Percentiles rank a stretch among this genome's conserved stretches.
Conservation (phyloP, 2,797 vertebrate genomes). For the Artibeus lituratus region DNA sequence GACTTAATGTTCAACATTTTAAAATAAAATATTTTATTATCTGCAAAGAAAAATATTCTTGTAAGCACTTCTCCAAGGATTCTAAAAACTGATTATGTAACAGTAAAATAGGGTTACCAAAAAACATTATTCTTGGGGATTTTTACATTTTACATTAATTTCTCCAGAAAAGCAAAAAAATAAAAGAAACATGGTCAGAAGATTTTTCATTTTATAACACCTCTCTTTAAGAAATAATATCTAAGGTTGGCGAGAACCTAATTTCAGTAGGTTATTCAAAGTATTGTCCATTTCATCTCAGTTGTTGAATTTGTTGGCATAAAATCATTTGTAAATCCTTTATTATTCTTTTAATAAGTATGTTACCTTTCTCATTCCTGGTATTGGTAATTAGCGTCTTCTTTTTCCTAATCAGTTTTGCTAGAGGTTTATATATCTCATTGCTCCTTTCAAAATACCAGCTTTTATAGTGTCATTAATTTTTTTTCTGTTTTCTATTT, state of each 20-base stretch:
- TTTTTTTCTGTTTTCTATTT: background rate
- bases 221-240: background rate
- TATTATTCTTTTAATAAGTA: background rate
- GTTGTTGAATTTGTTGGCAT: background rate
- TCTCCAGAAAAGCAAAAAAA: background rate
- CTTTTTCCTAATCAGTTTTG: background rate
- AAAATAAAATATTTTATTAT: background rate
- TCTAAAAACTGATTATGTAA: background rate
- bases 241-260: background rate
- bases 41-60: background rate
- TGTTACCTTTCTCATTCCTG: background rate
- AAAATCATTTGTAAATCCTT: background rate
- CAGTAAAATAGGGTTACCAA: background rate
- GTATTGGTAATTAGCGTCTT: background rate
- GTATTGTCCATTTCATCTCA: background rate
- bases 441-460: background rate
- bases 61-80: background rate
- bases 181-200: background rate
- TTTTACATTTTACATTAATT: background rate
- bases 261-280: constrained; percentile 12
- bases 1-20: background rate
- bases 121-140: background rate
- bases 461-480: background rate
- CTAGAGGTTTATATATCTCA: background rate
- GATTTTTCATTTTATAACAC: background rate